A percentile compares a stretch with the other conserved stretches of the same genome.
phyloP scores from a whole-genome alignment of 2,888 invertebrate species.

The Malacosoma neustria region DNA sequence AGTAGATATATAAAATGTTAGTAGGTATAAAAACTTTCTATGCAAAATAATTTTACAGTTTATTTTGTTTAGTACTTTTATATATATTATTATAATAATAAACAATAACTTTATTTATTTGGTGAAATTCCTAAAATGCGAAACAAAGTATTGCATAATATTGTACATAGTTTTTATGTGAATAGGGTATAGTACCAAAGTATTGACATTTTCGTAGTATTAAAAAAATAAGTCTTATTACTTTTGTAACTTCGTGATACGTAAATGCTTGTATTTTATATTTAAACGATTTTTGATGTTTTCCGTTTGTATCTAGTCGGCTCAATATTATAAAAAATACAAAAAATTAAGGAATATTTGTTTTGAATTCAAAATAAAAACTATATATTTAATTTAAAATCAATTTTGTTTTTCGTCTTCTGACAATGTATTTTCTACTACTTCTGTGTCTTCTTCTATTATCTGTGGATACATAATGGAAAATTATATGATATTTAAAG shows the following conservation, averaged over 20 bases:
- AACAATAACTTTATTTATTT: conserved; percentile 5
- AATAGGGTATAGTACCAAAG: conserved; percentile 46
- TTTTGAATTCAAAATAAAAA: neutral
- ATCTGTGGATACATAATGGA: no score
- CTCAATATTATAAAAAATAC: conserved; percentile 4
- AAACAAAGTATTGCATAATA: conserved; percentile 36
- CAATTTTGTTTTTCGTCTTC: no score
- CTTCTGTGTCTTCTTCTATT: no score
- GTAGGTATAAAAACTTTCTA: no score
- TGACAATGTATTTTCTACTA: no score
- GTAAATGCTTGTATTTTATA: neutral
- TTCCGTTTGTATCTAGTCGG: conserved; percentile 1
- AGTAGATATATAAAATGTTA: no score
- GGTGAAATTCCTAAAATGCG: conserved; percentile 15
- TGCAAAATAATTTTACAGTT: no score
- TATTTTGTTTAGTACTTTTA: no score
- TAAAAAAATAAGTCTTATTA: neutral
- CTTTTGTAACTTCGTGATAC: neutral
- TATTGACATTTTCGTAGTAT: conserved; percentile 12
- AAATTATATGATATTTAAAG: no score
- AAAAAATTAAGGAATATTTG: conserved; percentile 1
- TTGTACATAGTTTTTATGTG: conserved; percentile 24
- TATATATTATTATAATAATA: no score
- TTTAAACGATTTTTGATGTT: neutral
- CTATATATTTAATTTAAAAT: neutral